Conservation (phyloP, 2,888 invertebrate genomes). For the Arge pagana region DNA sequence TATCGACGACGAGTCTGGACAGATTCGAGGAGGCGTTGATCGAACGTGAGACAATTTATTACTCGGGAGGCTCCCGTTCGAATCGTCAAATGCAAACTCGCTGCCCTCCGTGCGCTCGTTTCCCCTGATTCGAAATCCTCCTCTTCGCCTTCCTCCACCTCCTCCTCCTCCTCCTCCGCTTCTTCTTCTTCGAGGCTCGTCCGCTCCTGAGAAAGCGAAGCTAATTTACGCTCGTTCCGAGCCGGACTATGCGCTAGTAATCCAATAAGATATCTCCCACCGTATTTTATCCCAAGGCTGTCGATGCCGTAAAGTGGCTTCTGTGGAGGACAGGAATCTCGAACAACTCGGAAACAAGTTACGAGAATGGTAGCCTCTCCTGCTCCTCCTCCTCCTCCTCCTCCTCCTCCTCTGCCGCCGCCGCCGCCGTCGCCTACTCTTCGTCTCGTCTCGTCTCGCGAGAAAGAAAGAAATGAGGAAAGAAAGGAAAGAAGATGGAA, state of each 20-base stretch:
- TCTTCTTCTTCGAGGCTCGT: constrained; percentile 18
- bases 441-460: constrained; percentile 19
- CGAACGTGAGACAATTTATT: no score
- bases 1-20: no score
- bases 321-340: constrained; percentile 16
- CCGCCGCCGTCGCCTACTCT: constrained; percentile 26
- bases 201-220: constrained; percentile 23
- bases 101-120: constrained; percentile 26
- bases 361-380: constrained; percentile 13
- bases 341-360: constrained; percentile 21
- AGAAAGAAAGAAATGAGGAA: constrained; percentile 8
- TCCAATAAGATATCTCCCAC: constrained; percentile 22
- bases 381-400: background rate
- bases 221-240: constrained; percentile 19
- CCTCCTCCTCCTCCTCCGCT: constrained; percentile 36
- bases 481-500: constrained; percentile 26
- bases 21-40: no score
- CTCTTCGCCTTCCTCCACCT: constrained; percentile 23
- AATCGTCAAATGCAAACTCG: no score
- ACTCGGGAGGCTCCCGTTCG: no score
- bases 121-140: constrained; percentile 21
- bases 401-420: constrained; percentile 10
- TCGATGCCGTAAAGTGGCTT: constrained; percentile 13
- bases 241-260: constrained; percentile 20
- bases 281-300: constrained; percentile 16